phyloP scores from a whole-genome alignment of 2,113 vertebrate genomes.

The Laterallus jamaicensis region DNA sequence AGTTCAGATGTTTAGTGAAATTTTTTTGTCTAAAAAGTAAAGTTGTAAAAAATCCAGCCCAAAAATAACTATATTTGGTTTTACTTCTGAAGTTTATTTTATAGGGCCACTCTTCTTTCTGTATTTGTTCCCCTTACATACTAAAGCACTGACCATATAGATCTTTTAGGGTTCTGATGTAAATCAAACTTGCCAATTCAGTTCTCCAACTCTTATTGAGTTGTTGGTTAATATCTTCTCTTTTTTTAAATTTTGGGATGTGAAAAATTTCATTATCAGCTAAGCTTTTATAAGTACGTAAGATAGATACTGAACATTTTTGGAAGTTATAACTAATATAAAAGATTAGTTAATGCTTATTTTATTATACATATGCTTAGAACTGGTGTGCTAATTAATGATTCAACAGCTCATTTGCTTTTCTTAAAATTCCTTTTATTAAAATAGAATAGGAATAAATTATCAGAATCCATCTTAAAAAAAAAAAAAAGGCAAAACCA shows the following conservation, averaged over 20 bases:
- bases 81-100: background rate
- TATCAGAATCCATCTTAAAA: background rate
- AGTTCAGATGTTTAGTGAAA: background rate
- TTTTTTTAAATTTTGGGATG: background rate
- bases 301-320: background rate
- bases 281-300: background rate
- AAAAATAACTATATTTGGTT: background rate
- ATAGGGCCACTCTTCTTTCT: background rate
- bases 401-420: background rate
- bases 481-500: background rate
- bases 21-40: background rate
- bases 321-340: background rate
- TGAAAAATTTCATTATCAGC: background rate
- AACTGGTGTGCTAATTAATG: background rate
- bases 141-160: background rate
- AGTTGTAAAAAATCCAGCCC: background rate
- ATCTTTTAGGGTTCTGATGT: background rate
- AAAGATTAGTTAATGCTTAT: background rate
- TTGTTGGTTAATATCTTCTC: background rate
- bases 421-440: background rate
- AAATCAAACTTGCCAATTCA: background rate
- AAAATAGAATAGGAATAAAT: background rate
- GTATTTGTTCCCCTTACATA: background rate
- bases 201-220: background rate
- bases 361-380: background rate